phyloP scores from a whole-genome alignment of 2,888 invertebrate species.

The Drepanosiphum platanoidis region DNA sequence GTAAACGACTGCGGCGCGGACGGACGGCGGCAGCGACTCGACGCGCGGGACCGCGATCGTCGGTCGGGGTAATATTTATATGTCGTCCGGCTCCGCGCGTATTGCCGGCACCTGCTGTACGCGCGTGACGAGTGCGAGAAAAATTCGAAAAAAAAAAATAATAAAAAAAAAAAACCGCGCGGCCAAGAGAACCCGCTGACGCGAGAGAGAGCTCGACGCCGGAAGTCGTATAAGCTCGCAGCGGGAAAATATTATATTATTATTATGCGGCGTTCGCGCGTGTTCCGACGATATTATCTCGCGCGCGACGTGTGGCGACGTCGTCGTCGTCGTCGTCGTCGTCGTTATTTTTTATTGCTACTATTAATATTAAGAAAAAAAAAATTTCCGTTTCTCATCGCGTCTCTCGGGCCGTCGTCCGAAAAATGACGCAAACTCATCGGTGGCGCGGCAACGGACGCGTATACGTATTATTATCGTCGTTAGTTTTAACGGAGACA shows the following conservation, averaged over 20 bases:
- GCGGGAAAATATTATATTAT: neutral
- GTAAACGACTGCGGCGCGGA: too few relatives aligned
- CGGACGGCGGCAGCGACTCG: too few relatives aligned
- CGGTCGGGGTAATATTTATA: too few relatives aligned
- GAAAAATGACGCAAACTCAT: neutral
- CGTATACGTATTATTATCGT: too few relatives aligned
- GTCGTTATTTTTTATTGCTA: slow-evolving; percentile 4
- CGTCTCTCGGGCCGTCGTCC: neutral
- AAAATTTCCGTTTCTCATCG: neutral
- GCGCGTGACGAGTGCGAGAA: neutral
- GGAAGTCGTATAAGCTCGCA: neutral
- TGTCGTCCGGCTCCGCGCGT: too few relatives aligned
- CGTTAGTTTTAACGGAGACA: neutral
- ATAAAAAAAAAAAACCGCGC: too few relatives aligned
- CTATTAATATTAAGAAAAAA: neutral
- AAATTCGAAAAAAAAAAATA: neutral
- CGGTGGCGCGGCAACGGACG: too few relatives aligned
- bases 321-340: neutral
- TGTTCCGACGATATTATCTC: neutral
- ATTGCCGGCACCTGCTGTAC: neutral
- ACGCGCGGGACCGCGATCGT: too few relatives aligned
- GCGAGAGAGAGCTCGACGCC: neutral
- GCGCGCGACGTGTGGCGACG: neutral
- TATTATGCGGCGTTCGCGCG: neutral
- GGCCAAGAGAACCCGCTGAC: too few relatives aligned